These are phyloP conservation scores for Alouatta palliata DNA, from an alignment of 2,113 vertebrate genomes.

Conservation along the genomic window DNA sequence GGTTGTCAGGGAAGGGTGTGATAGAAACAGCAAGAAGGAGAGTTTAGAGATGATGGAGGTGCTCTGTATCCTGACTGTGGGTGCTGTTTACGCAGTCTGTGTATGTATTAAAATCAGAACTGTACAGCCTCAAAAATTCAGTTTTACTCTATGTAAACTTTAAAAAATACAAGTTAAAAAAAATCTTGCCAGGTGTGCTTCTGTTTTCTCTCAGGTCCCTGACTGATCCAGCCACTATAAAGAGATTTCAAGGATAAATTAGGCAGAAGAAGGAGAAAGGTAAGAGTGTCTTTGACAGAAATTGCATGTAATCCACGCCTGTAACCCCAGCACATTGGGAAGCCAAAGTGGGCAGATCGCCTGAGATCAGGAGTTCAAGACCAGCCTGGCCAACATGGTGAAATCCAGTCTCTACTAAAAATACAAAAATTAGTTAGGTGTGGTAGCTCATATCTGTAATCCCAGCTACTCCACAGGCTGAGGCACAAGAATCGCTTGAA, in stretches of 20 bases:
- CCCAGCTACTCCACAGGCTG: too few relatives aligned
- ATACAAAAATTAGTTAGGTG: too few relatives aligned
- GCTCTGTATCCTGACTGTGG: neutral
- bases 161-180: neutral
- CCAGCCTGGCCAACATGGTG: too few relatives aligned
- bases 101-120: neutral
- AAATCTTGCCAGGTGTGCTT: neutral
- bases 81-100: neutral
- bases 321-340: too few relatives aligned
- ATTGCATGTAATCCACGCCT: too few relatives aligned
- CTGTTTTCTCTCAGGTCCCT: neutral
- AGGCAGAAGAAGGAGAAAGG: neutral
- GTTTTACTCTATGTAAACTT: neutral
- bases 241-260: neutral
- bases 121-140: neutral
- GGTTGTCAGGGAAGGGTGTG: neutral
- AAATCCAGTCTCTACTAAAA: too few relatives aligned
- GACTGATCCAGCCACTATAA: neutral
- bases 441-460: too few relatives aligned
- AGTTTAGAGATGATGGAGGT: neutral
- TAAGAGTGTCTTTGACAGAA: neutral
- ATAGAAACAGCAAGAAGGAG: neutral
- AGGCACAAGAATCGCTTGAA: too few relatives aligned
- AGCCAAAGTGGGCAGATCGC: too few relatives aligned
- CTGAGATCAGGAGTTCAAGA: too few relatives aligned